These are phyloP conservation scores for Trachops cirrhosus DNA, from an alignment of 2,797 vertebrate species.

Conservation along the genomic window DNA sequence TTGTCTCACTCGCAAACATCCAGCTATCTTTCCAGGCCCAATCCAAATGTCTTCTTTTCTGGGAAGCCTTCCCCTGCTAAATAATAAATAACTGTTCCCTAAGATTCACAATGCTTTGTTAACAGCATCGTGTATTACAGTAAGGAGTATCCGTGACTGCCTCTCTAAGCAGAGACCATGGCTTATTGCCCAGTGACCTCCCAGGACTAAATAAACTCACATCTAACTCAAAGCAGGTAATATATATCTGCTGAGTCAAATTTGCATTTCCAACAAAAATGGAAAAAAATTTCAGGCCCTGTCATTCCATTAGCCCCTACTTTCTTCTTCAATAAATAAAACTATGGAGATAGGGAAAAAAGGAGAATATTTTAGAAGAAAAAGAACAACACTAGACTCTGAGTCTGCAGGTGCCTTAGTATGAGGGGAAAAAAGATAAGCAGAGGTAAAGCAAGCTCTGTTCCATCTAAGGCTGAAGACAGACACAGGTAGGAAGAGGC, in stretches of 20 bases:
- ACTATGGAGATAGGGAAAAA: neutral
- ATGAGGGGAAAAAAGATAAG: neutral
- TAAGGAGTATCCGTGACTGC: neutral
- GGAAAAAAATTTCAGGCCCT: neutral
- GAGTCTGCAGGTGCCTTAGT: neutral
- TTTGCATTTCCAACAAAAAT: constrained; percentile 17
- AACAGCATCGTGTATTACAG: neutral
- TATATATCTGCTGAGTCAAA: neutral
- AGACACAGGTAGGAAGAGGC: neutral
- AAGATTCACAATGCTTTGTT: neutral
- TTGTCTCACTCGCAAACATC: neutral
- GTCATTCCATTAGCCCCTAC: neutral
- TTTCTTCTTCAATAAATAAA: constrained; percentile 15
- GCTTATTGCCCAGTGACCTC: neutral
- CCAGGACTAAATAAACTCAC: constrained; percentile 1
- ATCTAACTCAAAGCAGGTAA: neutral
- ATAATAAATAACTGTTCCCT: neutral
- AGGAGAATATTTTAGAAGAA: neutral
- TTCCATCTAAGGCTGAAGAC: neutral
- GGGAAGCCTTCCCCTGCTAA: neutral
- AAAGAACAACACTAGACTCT: neutral
- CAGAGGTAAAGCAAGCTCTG: neutral
- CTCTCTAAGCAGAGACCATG: neutral
- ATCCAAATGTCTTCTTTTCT: neutral
- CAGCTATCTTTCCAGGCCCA: neutral